Evolutionary conservation across 2,113 vertebrate genomes (phyloP).

Genomic region (Dinomys branickii): DNA sequence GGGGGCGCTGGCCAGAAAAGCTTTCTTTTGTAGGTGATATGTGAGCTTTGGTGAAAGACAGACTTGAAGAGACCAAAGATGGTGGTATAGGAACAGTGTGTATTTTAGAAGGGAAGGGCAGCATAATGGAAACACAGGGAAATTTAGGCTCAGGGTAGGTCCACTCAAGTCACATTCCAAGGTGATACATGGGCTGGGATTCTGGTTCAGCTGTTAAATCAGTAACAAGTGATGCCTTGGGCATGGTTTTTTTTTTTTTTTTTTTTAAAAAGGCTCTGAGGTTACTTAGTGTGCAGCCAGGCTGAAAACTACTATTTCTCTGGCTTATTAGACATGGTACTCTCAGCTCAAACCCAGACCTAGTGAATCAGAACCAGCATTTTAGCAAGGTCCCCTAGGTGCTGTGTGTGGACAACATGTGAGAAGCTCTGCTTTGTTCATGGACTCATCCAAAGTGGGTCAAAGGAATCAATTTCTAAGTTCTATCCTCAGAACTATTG

Average conservation of each 20-base stretch:
- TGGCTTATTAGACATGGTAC: conserved; percentile 18
- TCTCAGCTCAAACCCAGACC: neutral
- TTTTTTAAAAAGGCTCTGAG: neutral
- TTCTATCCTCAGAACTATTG: neutral
- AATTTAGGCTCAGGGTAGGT: neutral
- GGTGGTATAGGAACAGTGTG: neutral
- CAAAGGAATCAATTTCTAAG: conserved; percentile 19
- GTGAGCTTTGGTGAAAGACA: neutral
- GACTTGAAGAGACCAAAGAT: neutral
- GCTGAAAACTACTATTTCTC: neutral
- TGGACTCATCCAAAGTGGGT: neutral
- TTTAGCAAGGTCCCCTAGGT: conserved; percentile 33
- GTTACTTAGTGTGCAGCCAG: neutral
- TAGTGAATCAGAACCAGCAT: neutral
- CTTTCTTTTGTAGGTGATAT: neutral
- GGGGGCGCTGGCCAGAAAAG: neutral
- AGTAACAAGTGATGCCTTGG: neutral
- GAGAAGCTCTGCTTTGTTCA: conserved; percentile 12
- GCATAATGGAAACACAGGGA: neutral
- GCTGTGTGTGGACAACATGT: neutral
- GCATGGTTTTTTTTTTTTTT: neutral
- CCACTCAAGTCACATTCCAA: neutral
- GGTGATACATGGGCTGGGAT: neutral
- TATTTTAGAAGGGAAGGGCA: neutral
- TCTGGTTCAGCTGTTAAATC: neutral